Evolutionary conservation across 2,888 invertebrate species (phyloP).

Genomic region (Hirudinaria manillensis): DNA sequence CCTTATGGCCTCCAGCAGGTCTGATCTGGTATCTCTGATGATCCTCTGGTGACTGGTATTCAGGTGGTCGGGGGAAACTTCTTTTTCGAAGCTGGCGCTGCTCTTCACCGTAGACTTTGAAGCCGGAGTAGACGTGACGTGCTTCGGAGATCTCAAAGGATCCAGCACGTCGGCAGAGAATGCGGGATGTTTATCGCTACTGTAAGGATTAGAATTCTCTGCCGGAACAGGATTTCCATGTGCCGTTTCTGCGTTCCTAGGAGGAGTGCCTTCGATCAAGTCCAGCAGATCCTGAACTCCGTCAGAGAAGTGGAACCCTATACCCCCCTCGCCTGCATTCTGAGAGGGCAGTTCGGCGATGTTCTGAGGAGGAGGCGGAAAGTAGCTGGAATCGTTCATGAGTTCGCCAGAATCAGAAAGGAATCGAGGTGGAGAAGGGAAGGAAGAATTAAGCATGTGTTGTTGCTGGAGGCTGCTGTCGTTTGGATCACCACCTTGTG

Average conservation of each 20-base stretch:
- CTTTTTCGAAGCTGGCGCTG: neutral
- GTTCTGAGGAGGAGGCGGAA: conserved; percentile 42
- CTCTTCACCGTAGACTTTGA: neutral
- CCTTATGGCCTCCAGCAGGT: conserved; percentile 80
- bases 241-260: neutral
- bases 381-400: conserved; percentile 40
- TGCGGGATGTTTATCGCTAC: neutral
- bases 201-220: too few species aligned
- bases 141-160: neutral
- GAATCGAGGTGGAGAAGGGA: conserved; percentile 21
- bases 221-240: too few species aligned
- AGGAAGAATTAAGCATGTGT: conserved; percentile 31
- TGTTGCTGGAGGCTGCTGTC: too few species aligned
- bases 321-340: conserved; percentile 1
- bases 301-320: conserved; percentile 18
- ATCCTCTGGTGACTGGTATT: conserved; percentile 3
- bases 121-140: neutral
- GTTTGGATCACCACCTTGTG: too few species aligned
- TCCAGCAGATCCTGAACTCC: conserved; percentile 30
- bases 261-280: conserved; percentile 1
- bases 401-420: neutral
- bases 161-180: neutral
- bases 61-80: neutral
- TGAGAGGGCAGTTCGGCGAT: conserved; percentile 4
- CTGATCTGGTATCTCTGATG: conserved; percentile 57